Evolutionary conservation across 2,888 invertebrate species (phyloP), one percentile per base, ranked within the genome.

Genomic region (Achlya flavicornis): DNA sequence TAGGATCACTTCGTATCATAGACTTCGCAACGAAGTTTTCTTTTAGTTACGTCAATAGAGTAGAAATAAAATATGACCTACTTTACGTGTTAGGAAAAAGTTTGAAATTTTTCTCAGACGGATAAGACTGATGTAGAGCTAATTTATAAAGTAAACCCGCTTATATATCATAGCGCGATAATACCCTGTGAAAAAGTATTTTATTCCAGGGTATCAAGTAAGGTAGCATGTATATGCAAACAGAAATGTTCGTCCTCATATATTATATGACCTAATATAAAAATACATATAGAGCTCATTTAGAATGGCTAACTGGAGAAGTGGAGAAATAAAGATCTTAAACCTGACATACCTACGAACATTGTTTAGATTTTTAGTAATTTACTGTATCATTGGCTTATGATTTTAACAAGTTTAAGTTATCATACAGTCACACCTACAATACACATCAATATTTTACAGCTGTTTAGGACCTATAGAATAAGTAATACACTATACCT

Each of bases 21-120:
- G 26, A 26, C 26, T 26, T 26, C 26, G 26, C 2, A 26, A 1
- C 26, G 26, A 2, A 14, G 33, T 33, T 58, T 32, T 32, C n/a
- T n/a, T 58, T 35, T 16, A 35, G 7, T n/a, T 33, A 8, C 38
- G 10, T 58, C 35, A 58, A 33, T 58, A 35, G 58, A 33, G 16
- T 10, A 38, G 58, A 58, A 58, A n/a, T 58, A 38, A 58, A 58
- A 33, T 35, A 35, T 58, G 10, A 35, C 58, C 58, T 58, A 58
- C 33, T 33, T 33, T 38, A n/a, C 6, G 38, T 19, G 35, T 35
- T 38, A 59, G 35, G 8, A 59, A 14, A 33, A 10, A n/a, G 35
- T 59, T 38, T 41, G n/a, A 41, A 19, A 6, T 53, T 53, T 53
- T 53, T 19, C 53, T 10, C 14, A 53, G 53, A 53, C 16, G 16